Base-by-base conservation (phyloP, 1,140 invertebrate genomes). In the Pachypeltis micranthus region DNA sequence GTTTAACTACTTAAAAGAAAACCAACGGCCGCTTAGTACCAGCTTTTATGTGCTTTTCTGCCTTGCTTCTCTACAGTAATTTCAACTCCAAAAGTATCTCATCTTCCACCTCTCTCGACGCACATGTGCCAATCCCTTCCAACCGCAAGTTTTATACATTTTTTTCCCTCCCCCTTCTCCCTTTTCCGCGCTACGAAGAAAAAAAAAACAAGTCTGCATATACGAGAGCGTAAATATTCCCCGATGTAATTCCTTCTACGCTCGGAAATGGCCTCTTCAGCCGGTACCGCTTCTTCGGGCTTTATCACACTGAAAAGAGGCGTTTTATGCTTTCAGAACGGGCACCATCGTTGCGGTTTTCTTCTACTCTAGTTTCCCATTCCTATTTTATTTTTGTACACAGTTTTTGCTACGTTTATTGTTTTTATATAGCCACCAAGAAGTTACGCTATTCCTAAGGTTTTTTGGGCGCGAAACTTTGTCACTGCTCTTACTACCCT, bases 1-100 rank as follows among this genome's bases (percentile, higher is more conserved):
- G 57, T 59, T 59, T 59, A 59, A 59, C 57, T 59, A 59, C 57
- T 59, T 59, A 59, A 59, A 59, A 31, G 29, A 31, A 28, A 59
- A 59, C 26, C 26, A 28, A 28, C 57, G 19, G 57, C 26, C 57
- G 57, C 57, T 59, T 59, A 59, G 57, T 59, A 31, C n/a, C n/a
- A 21, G 14, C 28, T 59, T 59, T 59, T 31, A 31, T 29, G 26
- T n/a, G n/a, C 28, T 59, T 59, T 59, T 31, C 57, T 21, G 19
- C 47, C 12, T 21, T 51, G 47, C 47, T 21, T 51, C 47, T n/a
- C 47, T 21, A 51, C 3, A 21, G 47, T 51, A 51, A 10, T 51
- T 51, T 51, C 47, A 51, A 21, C 7, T 7, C n/a, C n/a, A n/a
- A n/a, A n/a, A n/a, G n/a, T n/a, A n/a, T n/a, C n/a, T n/a, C n/a